Percentiles rank a stretch among this genome's conserved stretches.
Conservation (phyloP, 2,797 vertebrate species). For the Myotis vivesi region DNA sequence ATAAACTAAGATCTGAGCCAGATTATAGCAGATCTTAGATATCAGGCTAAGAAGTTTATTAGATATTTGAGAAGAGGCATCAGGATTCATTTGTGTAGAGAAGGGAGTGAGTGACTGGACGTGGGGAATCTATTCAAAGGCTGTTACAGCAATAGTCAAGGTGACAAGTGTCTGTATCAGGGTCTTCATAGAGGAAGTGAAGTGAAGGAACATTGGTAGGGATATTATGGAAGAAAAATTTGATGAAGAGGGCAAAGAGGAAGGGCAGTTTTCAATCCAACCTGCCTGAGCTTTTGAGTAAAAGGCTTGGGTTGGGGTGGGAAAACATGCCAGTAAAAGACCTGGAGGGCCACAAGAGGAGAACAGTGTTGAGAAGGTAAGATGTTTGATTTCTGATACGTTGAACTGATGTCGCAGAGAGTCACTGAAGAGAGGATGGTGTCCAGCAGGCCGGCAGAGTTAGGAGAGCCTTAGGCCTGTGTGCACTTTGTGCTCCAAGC, state of each 20-base stretch:
- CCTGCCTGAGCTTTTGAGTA: not conserved
- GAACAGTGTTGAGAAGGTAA: not conserved
- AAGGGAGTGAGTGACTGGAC: not conserved
- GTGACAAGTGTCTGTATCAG: not conserved
- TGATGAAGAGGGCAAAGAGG: not conserved
- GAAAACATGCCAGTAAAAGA: not conserved
- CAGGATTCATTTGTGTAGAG: not conserved
- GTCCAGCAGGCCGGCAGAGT: not conserved
- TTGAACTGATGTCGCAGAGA: not conserved
- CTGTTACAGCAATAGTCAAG: not conserved
- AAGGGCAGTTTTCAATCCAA: not conserved
- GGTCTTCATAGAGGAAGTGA: not conserved
- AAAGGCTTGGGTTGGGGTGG: not conserved
- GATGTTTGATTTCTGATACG: not conserved
- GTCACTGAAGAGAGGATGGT: not conserved
- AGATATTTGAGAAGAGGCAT: not conserved
- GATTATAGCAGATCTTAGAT: not conserved
- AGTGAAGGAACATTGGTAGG: not conserved
- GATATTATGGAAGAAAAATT: not conserved
- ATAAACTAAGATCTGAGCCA: not conserved
- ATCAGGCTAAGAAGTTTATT: not conserved
- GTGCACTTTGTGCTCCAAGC: not conserved
- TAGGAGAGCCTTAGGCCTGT: no score
- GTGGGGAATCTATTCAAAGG: not conserved
- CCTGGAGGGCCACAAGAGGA: not conserved